A percentile compares a stretch with the other conserved stretches of the same genome.
Conservation (phyloP, 2,797 vertebrate species). For the Ptychobarbus kaznakovi region DNA sequence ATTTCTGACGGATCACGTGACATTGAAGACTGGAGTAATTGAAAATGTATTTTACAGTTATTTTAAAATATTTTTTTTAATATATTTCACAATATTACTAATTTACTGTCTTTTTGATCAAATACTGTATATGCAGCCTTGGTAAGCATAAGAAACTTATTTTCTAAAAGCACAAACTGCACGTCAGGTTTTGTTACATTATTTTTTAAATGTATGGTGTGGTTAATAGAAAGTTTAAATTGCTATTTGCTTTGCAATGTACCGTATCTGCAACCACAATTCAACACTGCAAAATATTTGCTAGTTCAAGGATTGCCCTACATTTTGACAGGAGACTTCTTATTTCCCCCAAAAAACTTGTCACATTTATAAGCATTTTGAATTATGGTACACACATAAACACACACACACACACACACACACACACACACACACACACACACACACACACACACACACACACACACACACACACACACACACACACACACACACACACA, state of each 20-base stretch:
- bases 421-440: no score
- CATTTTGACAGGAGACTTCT: conserved; percentile 18
- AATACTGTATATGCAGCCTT: not conserved
- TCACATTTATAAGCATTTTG: no score
- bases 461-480: no score
- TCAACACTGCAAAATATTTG: not conserved
- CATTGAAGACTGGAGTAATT: not conserved
- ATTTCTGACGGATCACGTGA: not conserved
- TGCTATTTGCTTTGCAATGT: not conserved
- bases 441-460: not conserved
- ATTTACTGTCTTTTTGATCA: not conserved
- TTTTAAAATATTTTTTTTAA: not conserved
- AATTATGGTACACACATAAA: no score
- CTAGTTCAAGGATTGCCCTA: not conserved
- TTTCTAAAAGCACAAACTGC: not conserved
- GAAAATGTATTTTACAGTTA: not conserved
- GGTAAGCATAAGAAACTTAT: not conserved
- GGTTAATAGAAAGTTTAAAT: not conserved
- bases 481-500: no score
- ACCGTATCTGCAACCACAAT: not conserved
- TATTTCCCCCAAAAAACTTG: no score
- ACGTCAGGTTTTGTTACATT: not conserved
- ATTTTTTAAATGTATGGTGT: not conserved
- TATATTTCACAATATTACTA: not conserved
- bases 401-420: no score